Conservation (phyloP, 2,113 vertebrate species). For the Phaethon lepturus region DNA sequence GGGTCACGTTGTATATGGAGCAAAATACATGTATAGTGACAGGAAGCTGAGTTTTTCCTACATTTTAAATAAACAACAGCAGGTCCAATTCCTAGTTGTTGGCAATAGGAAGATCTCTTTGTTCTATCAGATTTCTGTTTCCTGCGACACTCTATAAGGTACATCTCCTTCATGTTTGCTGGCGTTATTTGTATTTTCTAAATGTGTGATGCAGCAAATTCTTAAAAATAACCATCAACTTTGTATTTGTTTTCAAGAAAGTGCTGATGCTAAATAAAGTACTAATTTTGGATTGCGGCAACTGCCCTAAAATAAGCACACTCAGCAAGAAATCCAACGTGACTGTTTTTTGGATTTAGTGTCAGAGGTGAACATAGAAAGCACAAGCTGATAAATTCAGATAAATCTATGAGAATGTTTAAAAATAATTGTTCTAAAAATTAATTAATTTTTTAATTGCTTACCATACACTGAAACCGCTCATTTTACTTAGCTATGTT, state of each 20-base stretch:
- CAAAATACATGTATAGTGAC: conserved; percentile 8
- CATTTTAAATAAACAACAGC: conserved; percentile 25
- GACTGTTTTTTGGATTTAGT: not conserved
- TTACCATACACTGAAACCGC: not conserved
- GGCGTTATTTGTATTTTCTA: conserved; percentile 43
- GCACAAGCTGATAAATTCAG: not conserved
- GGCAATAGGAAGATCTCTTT: conserved; percentile 40
- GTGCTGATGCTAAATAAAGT: conserved; percentile 39
- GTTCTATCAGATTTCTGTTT: conserved; percentile 53
- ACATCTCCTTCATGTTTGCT: conserved; percentile 17
- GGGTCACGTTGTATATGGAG: conserved; percentile 47
- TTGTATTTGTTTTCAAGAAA: conserved; percentile 61
- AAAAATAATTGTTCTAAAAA: not conserved
- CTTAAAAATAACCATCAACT: conserved; percentile 61
- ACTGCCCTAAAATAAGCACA: not conserved
- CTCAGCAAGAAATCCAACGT: conserved; percentile 35
- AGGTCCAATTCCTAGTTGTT: not conserved
- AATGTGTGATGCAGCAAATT: conserved; percentile 52
- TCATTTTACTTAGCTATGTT: not conserved
- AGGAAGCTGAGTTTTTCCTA: conserved; percentile 37
- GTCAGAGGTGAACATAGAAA: conserved; percentile 40
- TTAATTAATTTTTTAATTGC: not conserved
- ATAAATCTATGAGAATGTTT: not conserved
- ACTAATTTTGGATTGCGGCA: conserved; percentile 31
- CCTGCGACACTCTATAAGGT: conserved; percentile 37